A percentile compares a stretch with the other conserved stretches of the same genome.
phyloP scores from a whole-genome alignment of 2,888 invertebrate genomes.

The Nymphalis polychloros region DNA sequence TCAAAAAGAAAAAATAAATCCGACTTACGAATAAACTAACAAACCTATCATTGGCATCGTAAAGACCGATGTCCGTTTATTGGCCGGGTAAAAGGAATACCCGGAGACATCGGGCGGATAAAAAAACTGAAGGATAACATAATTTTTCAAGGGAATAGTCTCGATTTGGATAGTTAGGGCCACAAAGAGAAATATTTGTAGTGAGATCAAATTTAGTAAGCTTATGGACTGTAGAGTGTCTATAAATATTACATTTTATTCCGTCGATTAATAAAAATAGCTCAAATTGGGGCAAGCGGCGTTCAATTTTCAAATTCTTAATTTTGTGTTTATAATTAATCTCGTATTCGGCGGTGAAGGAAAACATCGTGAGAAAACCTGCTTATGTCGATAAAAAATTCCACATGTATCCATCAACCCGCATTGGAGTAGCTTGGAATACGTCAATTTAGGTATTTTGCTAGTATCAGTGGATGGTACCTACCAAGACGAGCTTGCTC shows the following conservation, averaged over 20 bases:
- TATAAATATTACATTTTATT: neutral
- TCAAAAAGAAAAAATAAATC: constrained; percentile 5
- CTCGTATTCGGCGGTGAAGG: too few species aligned
- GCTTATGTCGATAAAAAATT: too few species aligned
- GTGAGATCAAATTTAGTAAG: constrained; percentile 16
- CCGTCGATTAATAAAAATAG: too few species aligned
- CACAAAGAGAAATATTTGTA: constrained; percentile 37
- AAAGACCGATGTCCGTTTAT: constrained; percentile 17
- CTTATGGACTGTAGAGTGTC: neutral
- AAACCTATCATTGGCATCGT: constrained; percentile 3
- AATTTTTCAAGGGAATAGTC: constrained; percentile 45
- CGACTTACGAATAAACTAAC: constrained; percentile 6
- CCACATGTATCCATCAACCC: too few species aligned
- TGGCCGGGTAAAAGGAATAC: constrained; percentile 21
- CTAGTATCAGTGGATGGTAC: too few species aligned
- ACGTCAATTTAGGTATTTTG: too few species aligned
- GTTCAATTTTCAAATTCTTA: too few species aligned
- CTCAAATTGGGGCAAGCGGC: too few species aligned
- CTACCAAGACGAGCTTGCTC: too few species aligned
- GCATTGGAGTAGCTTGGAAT: too few species aligned
- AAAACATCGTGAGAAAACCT: too few species aligned
- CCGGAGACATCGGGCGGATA: constrained; percentile 19
- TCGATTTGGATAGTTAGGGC: constrained; percentile 37
- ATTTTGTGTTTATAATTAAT: too few species aligned
- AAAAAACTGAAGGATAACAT: constrained; percentile 34